Percentiles rank a stretch among this genome's conserved stretches.
Evolutionary conservation across 2,888 invertebrate species (phyloP).

Genomic region (Meandrusa payeni): DNA sequence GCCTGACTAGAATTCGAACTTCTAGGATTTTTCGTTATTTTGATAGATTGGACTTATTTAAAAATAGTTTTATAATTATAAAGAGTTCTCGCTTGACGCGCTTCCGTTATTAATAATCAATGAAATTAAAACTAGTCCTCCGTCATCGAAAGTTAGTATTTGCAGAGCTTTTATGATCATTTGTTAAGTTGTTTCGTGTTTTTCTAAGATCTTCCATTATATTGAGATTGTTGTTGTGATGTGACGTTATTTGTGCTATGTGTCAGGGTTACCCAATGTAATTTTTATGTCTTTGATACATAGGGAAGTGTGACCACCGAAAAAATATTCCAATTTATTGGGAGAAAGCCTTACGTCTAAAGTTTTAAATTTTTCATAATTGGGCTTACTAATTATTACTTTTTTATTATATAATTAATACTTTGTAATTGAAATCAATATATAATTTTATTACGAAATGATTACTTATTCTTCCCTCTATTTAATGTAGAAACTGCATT

Average conservation of each 20-base stretch:
- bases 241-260: conserved; percentile 5
- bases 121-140: conserved; percentile 38
- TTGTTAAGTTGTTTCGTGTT: conserved; percentile 28
- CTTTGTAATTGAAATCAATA: conserved; percentile 9
- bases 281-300: background rate
- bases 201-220: conserved; percentile 32
- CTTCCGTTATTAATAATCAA: too few relatives aligned
- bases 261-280: conserved; percentile 15
- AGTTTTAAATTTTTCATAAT: conserved; percentile 3
- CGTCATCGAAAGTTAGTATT: conserved; percentile 40
- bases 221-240: conserved; percentile 15
- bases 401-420: conserved; percentile 8
- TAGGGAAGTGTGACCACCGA: conserved; percentile 20
- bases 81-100: conserved; percentile 24
- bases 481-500: conserved; percentile 27
- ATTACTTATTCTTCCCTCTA: conserved; percentile 8
- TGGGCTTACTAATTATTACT: background rate
- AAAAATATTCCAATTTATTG: background rate
- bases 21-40: too few relatives aligned
- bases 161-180: conserved; percentile 32
- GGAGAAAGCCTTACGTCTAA: background rate
- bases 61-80: too few relatives aligned
- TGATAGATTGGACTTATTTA: too few relatives aligned
- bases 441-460: conserved; percentile 10
- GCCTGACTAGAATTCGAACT: too few relatives aligned